Evolutionary conservation across 2,888 invertebrate genomes (phyloP).

Genomic region (Acholoe squamosa): DNA sequence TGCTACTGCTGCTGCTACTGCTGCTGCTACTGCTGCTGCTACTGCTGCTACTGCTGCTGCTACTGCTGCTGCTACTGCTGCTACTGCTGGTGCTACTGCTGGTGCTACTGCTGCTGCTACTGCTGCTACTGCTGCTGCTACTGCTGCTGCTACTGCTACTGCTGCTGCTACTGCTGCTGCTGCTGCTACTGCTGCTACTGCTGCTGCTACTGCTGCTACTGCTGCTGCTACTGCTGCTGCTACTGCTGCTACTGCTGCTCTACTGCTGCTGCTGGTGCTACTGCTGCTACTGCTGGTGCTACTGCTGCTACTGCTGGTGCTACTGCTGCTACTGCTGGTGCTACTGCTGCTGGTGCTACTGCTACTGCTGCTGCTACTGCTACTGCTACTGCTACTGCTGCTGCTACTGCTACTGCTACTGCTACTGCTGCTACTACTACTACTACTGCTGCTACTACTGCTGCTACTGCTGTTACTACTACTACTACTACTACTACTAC

Average conservation of each 20-base stretch:
- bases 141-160: constrained; percentile 61
- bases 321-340: too few relatives aligned
- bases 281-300: too few relatives aligned
- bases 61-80: too few relatives aligned
- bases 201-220: constrained; percentile 61
- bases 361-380: too few relatives aligned
- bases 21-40: background rate
- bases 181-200: constrained; percentile 56
- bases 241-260: constrained; percentile 23
- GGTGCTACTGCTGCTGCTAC: too few relatives aligned
- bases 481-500: constrained; percentile 7
- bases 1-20: constrained; percentile 47
- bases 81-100: too few relatives aligned
- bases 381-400: too few relatives aligned
- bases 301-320: too few relatives aligned
- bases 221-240: constrained; percentile 56
- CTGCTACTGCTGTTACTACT: constrained; percentile 49
- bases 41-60: constrained; percentile 59
- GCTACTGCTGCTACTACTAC: constrained; percentile 46
- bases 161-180: constrained; percentile 57
- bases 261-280: too few relatives aligned
- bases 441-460: constrained; percentile 53
- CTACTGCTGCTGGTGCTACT: too few relatives aligned
- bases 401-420: too few relatives aligned
- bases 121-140: constrained; percentile 59